These are phyloP conservation scores for Eustalomyia histrio DNA, from an alignment of 2,888 invertebrate species.

Conservation along the genomic window DNA sequence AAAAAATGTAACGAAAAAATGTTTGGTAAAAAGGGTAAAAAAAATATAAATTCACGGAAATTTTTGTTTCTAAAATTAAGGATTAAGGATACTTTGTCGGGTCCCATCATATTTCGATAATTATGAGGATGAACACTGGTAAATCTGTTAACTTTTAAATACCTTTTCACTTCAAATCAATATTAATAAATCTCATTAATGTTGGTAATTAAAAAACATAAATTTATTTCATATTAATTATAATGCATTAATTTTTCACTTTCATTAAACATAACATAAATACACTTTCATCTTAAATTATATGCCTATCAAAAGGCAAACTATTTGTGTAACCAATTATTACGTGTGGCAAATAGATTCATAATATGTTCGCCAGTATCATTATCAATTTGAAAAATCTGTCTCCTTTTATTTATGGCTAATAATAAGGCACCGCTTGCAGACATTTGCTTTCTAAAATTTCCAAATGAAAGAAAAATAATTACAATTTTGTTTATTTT, in stretches of 20 bases:
- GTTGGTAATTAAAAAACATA: no score
- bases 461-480: not conserved
- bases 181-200: no score
- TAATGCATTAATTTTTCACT: not conserved
- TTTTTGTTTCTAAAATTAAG: no score
- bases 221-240: not conserved
- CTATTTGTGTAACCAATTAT: constrained; percentile 63
- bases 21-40: no score
- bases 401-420: constrained; percentile 38
- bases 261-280: not conserved
- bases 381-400: constrained; percentile 65
- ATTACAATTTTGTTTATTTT: no score
- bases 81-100: no score
- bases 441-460: constrained; percentile 35
- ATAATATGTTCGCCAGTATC: constrained; percentile 66
- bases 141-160: no score
- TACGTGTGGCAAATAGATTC: constrained; percentile 67
- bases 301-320: not conserved
- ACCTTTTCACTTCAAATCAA: no score
- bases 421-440: constrained; percentile 61
- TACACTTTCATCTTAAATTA: not conserved
- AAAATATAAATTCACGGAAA: no score
- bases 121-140: no score
- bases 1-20: no score
- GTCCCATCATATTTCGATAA: no score